Conservation (phyloP, 2,797 vertebrate species). For the Sardinella longiceps region DNA sequence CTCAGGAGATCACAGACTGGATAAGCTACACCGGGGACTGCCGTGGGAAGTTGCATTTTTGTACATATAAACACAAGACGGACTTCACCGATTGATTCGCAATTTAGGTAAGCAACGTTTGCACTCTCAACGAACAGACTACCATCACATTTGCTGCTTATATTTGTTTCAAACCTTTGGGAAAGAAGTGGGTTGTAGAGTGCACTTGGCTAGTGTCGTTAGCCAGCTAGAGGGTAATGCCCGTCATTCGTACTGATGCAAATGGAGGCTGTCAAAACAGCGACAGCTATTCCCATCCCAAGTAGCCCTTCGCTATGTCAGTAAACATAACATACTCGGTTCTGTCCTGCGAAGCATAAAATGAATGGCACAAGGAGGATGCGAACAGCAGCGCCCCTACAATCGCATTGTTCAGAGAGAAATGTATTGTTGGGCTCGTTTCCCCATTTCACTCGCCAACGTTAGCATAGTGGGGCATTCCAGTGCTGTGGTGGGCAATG, state of each 20-base stretch:
- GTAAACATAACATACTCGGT: neutral
- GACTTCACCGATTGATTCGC: slow-evolving; percentile 39
- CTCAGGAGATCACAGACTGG: slow-evolving; percentile 44
- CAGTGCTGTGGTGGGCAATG: neutral
- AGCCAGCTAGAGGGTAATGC: slow-evolving; percentile 21
- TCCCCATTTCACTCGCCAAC: neutral
- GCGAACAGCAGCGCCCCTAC: neutral
- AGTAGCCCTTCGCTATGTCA: neutral
- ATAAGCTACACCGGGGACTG: slow-evolving; percentile 30
- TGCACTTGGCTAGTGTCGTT: slow-evolving; percentile 26
- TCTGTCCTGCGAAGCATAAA: neutral
- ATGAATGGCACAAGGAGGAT: no score
- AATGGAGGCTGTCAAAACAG: slow-evolving; percentile 52
- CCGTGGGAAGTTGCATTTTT: slow-evolving; percentile 43
- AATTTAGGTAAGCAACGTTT: slow-evolving; percentile 48
- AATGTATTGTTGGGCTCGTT: slow-evolving; percentile 4
- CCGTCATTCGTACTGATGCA: slow-evolving; percentile 32
- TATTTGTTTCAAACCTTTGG: neutral
- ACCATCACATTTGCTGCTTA: neutral
- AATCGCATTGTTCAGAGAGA: neutral
- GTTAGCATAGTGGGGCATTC: neutral
- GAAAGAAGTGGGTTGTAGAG: neutral
- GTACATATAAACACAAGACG: slow-evolving; percentile 22
- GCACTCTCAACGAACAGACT: neutral
- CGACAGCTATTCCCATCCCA: neutral